Base-by-base conservation (phyloP, 2,113 vertebrate genomes). In the Zosterops japonicus region DNA sequence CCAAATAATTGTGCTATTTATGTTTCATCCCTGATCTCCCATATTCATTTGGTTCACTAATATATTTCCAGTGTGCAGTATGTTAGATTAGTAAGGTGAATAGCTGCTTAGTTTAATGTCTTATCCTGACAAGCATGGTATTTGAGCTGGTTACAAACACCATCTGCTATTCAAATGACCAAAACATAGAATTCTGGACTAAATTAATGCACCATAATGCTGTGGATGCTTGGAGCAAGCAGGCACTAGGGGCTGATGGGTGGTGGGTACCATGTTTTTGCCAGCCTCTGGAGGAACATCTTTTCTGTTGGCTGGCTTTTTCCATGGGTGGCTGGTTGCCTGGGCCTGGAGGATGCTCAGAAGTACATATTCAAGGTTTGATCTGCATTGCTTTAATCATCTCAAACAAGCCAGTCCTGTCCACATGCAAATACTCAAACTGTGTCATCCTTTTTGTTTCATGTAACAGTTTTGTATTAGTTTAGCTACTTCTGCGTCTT, bases 331-430 rank as follows among this genome's bases (percentile, higher is more conserved):
- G 47, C 29, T 5, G 17, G 46, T 79, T 91, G 71, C 71, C 46
- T 0, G 1, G 77, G 35, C 75, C 76, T 90, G 79, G 68, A 83
- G 68, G 49, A 28, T 0, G 0, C 76, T 95, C 49, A 69, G 47
- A 94, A 84, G 21, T 49, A 24, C 47, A 2, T 1, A 4, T 36
- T 81, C 14, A 0, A 63, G 52, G 53, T 83, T 83, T 63, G 60
- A 76, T 87, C 65, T 89, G 44, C 61, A 9, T 70, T 36, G 24
- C 87, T 94, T 94, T 95, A 55, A 89, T 94, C 94, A 60, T 87
- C 81, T 31, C 65, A 49, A 76, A 56, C 87, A 53, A 87, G 61
- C 52, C 83, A 53, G 74, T 89, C 89, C 61, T 60, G 80, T 82
- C 81, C 57, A 27, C 69, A 56, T 60, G 83, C 83, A 91, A 57